Conservation (phyloP, 37 sponge, comb jelly and placozoan species). For the Chondrilla cf. caribensis region DNA sequence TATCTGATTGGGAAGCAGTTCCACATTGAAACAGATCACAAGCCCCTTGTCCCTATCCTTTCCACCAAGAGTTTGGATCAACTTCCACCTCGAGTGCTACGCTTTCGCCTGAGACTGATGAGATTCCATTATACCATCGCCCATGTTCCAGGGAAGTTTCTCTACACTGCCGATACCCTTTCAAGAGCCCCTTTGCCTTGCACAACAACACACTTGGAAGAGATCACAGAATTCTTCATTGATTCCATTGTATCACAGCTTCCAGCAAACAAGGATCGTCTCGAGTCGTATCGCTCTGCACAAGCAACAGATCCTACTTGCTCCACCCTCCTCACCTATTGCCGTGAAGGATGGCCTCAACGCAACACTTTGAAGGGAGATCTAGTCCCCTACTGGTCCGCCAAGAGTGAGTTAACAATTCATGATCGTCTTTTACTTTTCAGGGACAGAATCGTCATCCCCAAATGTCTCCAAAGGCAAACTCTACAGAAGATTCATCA, state of each 20-base stretch:
- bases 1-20: slow-evolving; percentile 38
- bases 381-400: neutral
- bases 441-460: neutral
- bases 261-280: slow-evolving; percentile 4
- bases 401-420: neutral
- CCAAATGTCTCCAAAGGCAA: neutral
- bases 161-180: slow-evolving; percentile 45
- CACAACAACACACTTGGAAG: neutral
- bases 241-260: neutral
- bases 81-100: slow-evolving; percentile 37
- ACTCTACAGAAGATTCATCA: neutral
- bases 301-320: slow-evolving; percentile 20
- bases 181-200: slow-evolving; percentile 19
- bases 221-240: neutral
- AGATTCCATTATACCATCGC: slow-evolving; percentile 30
- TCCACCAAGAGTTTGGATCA: slow-evolving; percentile 19
- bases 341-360: slow-evolving; percentile 7
- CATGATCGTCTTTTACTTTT: neutral
- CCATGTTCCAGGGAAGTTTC: slow-evolving; percentile 47
- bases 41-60: slow-evolving; percentile 50
- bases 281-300: neutral
- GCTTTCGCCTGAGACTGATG: slow-evolving; percentile 28
- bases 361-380: neutral
- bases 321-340: slow-evolving; percentile 1
- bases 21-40: slow-evolving; percentile 45